Conservation (phyloP, 2,888 invertebrate genomes). For the Neoascia interrupta region DNA sequence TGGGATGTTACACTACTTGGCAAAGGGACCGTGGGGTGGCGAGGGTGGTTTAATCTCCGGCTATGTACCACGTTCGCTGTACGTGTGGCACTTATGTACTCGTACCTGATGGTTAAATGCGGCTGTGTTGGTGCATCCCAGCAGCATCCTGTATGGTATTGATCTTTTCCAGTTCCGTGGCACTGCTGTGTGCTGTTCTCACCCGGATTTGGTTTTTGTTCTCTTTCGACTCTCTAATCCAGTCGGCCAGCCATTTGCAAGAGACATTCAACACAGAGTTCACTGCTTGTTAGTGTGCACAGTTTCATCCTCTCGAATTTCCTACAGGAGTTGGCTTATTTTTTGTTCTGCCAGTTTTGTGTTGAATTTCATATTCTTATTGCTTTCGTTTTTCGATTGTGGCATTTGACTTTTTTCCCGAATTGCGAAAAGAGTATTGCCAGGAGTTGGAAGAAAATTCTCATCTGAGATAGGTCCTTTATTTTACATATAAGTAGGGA, state of each 20-base stretch:
- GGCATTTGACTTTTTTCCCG: neutral
- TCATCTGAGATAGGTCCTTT: no score
- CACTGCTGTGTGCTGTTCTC: constrained; percentile 34
- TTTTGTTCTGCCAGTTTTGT: constrained; percentile 16
- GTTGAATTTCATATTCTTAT: constrained; percentile 23
- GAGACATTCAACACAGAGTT: constrained; percentile 49
- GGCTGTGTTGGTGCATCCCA: constrained; percentile 53
- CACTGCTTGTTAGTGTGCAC: constrained; percentile 47
- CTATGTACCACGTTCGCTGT: constrained; percentile 32
- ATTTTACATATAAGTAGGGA: no score
- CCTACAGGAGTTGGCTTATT: constrained; percentile 11
- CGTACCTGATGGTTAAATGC: neutral
- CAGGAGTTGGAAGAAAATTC: no score
- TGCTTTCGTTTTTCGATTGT: constrained; percentile 45
- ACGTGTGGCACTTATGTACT: constrained; percentile 51
- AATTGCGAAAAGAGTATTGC: constrained; percentile 30
- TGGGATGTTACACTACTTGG: neutral
- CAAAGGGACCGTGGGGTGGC: constrained; percentile 5
- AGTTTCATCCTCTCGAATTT: constrained; percentile 44
- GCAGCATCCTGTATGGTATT: constrained; percentile 63
- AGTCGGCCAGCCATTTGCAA: constrained; percentile 53
- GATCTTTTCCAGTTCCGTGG: constrained; percentile 62
- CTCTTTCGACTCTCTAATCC: constrained; percentile 53
- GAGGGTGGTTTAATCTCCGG: constrained; percentile 48
- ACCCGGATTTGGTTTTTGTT: constrained; percentile 55